Evolutionary conservation across 2,113 vertebrate species (phyloP).

Genomic region (Calyptommatus sinebrachiatus): DNA sequence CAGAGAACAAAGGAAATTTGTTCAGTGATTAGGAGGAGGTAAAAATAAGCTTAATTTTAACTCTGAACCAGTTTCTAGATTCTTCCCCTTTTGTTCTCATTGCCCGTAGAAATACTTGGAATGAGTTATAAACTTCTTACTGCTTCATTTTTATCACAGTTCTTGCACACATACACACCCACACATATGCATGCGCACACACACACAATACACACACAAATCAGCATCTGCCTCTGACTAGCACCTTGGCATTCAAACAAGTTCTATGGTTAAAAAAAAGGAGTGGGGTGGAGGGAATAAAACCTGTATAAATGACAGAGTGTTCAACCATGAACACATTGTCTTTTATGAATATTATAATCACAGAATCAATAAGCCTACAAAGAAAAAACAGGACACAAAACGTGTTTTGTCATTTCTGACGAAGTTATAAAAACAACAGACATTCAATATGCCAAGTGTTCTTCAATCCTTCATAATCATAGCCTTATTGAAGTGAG

Average conservation of each 20-base stretch:
- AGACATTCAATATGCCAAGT: constrained; percentile 98
- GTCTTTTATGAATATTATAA: constrained; percentile 99
- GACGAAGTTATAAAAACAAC: constrained; percentile 99
- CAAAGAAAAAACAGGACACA: constrained; percentile 92
- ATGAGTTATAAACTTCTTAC: constrained; percentile 72
- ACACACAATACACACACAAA: constrained; percentile 14
- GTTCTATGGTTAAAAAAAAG: constrained; percentile 67
- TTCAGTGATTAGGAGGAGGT: constrained; percentile 49
- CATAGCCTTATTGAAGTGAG: constrained; percentile 99
- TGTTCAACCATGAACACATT: constrained; percentile 84
- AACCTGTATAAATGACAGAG: constrained; percentile 84
- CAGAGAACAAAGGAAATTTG: constrained; percentile 57
- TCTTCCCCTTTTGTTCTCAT: constrained; percentile 59
- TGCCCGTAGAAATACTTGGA: constrained; percentile 70
- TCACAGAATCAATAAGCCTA: constrained; percentile 99
- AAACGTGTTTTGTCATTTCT: constrained; percentile 99
- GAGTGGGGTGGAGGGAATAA: constrained; percentile 70
- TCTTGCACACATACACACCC: background rate
- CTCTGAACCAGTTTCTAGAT: constrained; percentile 62
- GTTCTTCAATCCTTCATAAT: constrained; percentile 99
- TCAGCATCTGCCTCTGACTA: constrained; percentile 72
- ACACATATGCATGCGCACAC: no score
- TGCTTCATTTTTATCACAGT: constrained; percentile 66
- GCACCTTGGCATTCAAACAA: constrained; percentile 83
- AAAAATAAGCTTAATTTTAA: constrained; percentile 53